These are phyloP conservation scores for Anguilla pacifica DNA, from an alignment of 2,797 vertebrate genomes.

Conservation along the genomic window DNA sequence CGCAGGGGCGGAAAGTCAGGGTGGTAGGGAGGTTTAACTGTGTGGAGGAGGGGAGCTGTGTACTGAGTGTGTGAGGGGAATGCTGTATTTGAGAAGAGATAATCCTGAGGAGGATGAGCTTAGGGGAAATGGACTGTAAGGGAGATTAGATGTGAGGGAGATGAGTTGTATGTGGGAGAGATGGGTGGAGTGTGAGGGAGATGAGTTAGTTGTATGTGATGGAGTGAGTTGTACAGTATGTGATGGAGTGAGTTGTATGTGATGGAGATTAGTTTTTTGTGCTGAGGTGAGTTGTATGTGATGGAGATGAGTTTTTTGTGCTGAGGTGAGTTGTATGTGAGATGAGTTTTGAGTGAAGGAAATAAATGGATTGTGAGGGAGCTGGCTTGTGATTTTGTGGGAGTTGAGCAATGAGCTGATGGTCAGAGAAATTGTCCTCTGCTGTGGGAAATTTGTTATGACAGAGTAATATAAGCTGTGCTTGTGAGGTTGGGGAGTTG, in stretches of 20 bases:
- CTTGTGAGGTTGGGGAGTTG: not conserved
- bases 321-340: too few relatives aligned
- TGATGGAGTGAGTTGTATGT: not conserved
- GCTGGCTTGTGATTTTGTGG: too few relatives aligned
- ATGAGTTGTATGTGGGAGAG: not conserved
- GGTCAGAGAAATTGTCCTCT: not conserved
- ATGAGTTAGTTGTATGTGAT: not conserved
- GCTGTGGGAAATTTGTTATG: too few relatives aligned
- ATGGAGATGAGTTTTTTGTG: too few relatives aligned
- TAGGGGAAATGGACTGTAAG: not conserved
- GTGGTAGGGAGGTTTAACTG: not conserved
- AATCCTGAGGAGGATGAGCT: not conserved
- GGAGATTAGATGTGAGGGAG: not conserved
- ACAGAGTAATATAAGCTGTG: not conserved
- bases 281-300: too few relatives aligned
- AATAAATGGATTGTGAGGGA: not conserved
- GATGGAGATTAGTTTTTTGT: not conserved
- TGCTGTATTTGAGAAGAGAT: not conserved
- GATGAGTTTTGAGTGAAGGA: not conserved
- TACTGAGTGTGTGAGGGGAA: not conserved
- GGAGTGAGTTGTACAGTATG: not conserved
- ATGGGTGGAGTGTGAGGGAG: not conserved
- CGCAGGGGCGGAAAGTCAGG: slow-evolving; percentile 30
- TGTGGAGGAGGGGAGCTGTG: not conserved
- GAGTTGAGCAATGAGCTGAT: not conserved